These are phyloP conservation scores for Enteromius trimaculatus DNA, from an alignment of 2,797 vertebrate species.

Conservation along the genomic window DNA sequence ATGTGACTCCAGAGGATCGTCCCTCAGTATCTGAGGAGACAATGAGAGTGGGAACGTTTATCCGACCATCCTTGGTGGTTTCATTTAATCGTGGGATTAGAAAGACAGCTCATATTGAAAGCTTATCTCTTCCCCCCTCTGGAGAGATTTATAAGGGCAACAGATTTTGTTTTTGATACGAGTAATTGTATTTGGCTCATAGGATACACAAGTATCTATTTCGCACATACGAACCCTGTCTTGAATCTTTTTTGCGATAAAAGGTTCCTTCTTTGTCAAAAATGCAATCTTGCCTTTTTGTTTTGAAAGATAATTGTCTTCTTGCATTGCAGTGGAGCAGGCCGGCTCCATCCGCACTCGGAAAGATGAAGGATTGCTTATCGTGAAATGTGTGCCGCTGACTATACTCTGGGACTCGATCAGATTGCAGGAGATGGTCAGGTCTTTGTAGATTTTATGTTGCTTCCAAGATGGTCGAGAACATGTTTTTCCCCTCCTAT, in stretches of 20 bases:
- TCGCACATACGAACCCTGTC: conserved; percentile 67
- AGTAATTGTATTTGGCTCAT: conserved; percentile 86
- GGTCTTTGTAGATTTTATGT: conserved; percentile 32
- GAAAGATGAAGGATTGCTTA: conserved; percentile 29
- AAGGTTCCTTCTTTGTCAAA: conserved; percentile 39
- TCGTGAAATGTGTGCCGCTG: conserved; percentile 31
- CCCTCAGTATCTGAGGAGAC: conserved; percentile 70
- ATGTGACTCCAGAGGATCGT: conserved; percentile 54
- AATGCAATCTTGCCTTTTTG: conserved; percentile 37
- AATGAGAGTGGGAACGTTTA: conserved; percentile 68
- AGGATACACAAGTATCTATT: conserved; percentile 80
- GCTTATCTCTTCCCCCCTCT: conserved; percentile 73
- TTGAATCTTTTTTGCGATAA: conserved; percentile 58
- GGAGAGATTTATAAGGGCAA: conserved; percentile 77
- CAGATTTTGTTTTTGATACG: conserved; percentile 80
- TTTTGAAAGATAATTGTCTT: conserved; percentile 49
- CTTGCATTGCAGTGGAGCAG: neutral
- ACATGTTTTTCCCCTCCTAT: neutral
- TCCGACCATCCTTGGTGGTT: conserved; percentile 75
- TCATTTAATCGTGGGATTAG: conserved; percentile 81
- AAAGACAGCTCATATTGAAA: conserved; percentile 72
- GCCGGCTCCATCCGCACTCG: neutral
- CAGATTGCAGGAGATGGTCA: conserved; percentile 52
- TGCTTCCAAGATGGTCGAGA: conserved; percentile 34
- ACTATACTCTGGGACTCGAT: conserved; percentile 34